Evolutionary conservation across 2,797 vertebrate species (phyloP).

Genomic region (Zenarchopterus dispar): DNA sequence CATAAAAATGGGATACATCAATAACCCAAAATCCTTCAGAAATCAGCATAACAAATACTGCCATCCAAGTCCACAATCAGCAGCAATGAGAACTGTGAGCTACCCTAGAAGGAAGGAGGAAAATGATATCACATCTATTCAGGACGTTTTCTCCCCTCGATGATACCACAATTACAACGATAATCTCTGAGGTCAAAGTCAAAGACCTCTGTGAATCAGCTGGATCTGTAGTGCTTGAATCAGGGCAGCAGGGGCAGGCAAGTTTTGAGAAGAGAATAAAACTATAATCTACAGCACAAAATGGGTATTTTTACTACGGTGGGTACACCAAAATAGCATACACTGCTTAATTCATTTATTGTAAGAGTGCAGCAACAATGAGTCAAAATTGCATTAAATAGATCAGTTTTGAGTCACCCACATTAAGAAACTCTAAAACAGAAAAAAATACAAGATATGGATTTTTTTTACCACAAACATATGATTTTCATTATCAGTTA

Average conservation of each 20-base stretch:
- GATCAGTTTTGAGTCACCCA: too few relatives aligned
- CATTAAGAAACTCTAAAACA: too few relatives aligned
- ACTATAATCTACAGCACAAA: background rate
- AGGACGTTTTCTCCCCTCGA: too few relatives aligned
- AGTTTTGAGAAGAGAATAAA: conserved; percentile 14
- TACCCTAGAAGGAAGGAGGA: conserved; percentile 10
- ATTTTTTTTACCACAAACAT: conserved; percentile 9
- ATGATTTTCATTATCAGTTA: conserved; percentile 4
- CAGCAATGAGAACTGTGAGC: conserved; percentile 23
- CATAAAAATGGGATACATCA: conserved; percentile 51
- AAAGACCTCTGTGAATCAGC: conserved; percentile 10
- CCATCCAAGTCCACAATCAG: conserved; percentile 8
- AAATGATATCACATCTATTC: conserved; percentile 23
- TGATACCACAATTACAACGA: conserved; percentile 25
- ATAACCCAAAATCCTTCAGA: conserved; percentile 57
- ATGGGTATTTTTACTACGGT: background rate
- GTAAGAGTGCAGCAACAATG: conserved; percentile 2
- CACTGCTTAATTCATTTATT: background rate
- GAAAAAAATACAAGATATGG: background rate
- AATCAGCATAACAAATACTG: conserved; percentile 38
- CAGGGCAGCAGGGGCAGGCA: background rate
- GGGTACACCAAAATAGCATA: background rate
- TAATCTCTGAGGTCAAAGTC: conserved; percentile 5
- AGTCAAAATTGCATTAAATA: background rate
- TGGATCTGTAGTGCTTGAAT: conserved; percentile 20